Base-by-base conservation (phyloP, 2,888 invertebrate species). In the Agriopis marginaria region DNA sequence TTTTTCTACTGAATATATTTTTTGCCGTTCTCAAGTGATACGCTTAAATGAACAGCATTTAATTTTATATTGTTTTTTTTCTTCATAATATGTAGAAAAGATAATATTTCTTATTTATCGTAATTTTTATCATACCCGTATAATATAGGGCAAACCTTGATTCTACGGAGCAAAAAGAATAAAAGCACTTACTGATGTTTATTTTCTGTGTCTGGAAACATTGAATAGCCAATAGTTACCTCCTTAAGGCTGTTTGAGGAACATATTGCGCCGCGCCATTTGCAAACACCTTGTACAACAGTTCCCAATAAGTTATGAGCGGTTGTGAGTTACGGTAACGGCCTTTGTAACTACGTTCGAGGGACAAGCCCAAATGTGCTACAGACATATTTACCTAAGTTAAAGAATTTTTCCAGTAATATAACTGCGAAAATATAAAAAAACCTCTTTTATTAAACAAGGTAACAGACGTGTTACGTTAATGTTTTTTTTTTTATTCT, bases 171-270 rank as follows among this genome's bases (percentile, higher is more conserved):
- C 55, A 7, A 40, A 55, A 9, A 40, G 5, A 14, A n/a, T 8
- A 4, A 7, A 3, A 54, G n/a, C 0, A 23, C 12, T 12, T n/a
- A 54, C 61, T 50, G 40, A 32, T 50, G 14, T 50, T 55, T 32
- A 6, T 61, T 47, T 44, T 11, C 59, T 60, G 50, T 68, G 60
- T 1, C 54, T 5, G 0, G 23, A 60, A 17, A 84, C 87, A 62
- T 53, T 66, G 74, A 74, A 71, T 76, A 71, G 45, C 50, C 49
- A 65, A 44, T 54, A 71, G 68, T 74, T 68, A 10, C 64, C 83
- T 87, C 91, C 91, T 92, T 88, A 86, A 83, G 90, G 90, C 88
- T 90, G 87, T 92, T 91, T 92, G 90, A 84, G 72, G 80, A 88
- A 85, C 86, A 85, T 83, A 85, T 86, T 86, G 84, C 82, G 80